These are phyloP conservation scores for Amia ocellicauda DNA, from an alignment of 2,113 vertebrate species.

Conservation along the genomic window DNA sequence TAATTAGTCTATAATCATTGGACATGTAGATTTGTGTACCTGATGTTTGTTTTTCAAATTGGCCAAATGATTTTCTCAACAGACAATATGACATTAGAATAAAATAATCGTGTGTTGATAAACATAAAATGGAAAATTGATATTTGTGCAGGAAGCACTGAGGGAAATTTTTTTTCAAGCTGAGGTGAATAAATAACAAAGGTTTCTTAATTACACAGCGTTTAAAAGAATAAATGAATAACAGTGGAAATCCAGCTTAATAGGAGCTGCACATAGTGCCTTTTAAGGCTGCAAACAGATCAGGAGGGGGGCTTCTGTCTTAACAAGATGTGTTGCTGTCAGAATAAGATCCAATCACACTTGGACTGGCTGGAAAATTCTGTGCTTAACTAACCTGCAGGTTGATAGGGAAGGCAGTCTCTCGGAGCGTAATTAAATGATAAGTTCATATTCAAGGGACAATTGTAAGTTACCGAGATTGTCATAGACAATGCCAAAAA, in stretches of 20 bases:
- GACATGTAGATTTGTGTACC: no score
- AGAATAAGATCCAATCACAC: slow-evolving; percentile 54
- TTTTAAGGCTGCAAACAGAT: slow-evolving; percentile 27
- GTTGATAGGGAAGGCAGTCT: slow-evolving; percentile 71
- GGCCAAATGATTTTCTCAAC: no score
- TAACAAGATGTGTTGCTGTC: slow-evolving; percentile 54
- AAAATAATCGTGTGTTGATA: no score
- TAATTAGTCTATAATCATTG: no score
- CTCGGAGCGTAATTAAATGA: slow-evolving; percentile 83
- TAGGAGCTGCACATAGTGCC: no score
- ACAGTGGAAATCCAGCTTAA: no score
- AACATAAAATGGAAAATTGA: neutral
- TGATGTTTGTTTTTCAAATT: no score
- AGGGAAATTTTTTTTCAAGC: neutral
- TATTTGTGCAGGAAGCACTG: neutral
- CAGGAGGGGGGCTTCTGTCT: slow-evolving; percentile 59
- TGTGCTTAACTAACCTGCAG: slow-evolving; percentile 79
- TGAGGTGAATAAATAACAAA: neutral
- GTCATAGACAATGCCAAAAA: slow-evolving; percentile 71
- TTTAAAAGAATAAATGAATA: neutral
- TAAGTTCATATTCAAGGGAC: slow-evolving; percentile 85
- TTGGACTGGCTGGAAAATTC: slow-evolving; percentile 62
- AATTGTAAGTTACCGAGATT: slow-evolving; percentile 69
- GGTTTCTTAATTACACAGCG: neutral
- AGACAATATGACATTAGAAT: no score